Base-by-base conservation (phyloP, 2,113 vertebrate genomes). In the Oceanites oceanicus region DNA sequence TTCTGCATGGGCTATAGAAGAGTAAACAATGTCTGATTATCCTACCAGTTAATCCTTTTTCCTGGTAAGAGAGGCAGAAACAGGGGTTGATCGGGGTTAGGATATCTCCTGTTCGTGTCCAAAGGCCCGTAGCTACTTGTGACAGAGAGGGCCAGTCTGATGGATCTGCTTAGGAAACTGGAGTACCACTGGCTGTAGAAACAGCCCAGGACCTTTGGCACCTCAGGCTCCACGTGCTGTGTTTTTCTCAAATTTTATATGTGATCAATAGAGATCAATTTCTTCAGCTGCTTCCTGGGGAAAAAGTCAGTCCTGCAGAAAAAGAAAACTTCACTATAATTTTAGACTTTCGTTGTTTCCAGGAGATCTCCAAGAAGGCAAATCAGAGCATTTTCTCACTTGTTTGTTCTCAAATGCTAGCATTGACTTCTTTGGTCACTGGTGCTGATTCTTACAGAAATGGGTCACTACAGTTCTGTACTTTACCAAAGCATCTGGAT, bases 1-100 rank as follows among this genome's bases (percentile, higher is more conserved):
- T 89, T 92, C 83, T 91, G 36, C 73, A 50, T 90, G 78, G 73
- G 62, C 62, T 82, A 36, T 15, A 73, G 62, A 58, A 87, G 74
- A 85, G 94, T 96, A 96, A 95, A 92, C 92, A 94, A 83, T 91
- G 89, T 82, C 95, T 95, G 92, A 95, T 97, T 94, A 97, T 94
- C 86, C 80, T 34, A 85, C 22, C 53, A 70, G 89, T 82, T 95
- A 97, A 97, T 97, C 94, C 45, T 32, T 92, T 95, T 94, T 94
- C 80, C 89, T 44, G 55, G 58, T 75, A 92, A 68, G 65, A 73
- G 78, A 58, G 29, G 62, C 42, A 89, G 86, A 89, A 92, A 45
- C 44, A 76, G 47, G 65, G 94, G 84, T 94, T 94, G 95, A 68
- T 78, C 1, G 0, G 58, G 94, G 95, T 94, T 94, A 97, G 80